Base-by-base conservation (phyloP, 2,113 vertebrate species). In the Electrona antarctica region DNA sequence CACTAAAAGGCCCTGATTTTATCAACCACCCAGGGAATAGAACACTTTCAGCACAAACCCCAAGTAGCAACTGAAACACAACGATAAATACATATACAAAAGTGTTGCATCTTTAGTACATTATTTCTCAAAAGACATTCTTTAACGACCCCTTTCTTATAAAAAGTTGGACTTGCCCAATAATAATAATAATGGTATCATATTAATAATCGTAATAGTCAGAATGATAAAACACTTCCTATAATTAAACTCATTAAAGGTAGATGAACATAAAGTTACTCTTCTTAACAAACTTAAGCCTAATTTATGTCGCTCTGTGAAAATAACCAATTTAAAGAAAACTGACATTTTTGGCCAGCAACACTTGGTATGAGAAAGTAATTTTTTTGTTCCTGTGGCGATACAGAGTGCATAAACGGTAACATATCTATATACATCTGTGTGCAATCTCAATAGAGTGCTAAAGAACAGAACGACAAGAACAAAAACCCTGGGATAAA, bases 61-160 rank as follows among this genome's bases (percentile, higher is more conserved):
- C 80, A 64, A 49, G 45, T 85, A 77, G 80, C 75, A 75, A 83
- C 76, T 73, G 76, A 69, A 81, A 75, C 71, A 76, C 73, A 73
- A 75, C 60, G 66, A 86, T 87, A 88, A 88, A 88, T 72, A 82
- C 71, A 81, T 74, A 75, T 82, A 87, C 77, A 90, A 75, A 88
- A 85, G 80, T 73, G 74, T 85, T 84, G 87, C 59, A 58, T 85
- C 78, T 90, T 87, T 73, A 88, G 81, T 79, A 87, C 70, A 84
- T 73, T 73, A 74, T 70, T 80, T 77, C 82, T 90, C 79, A 78
- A 90, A 87, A 89, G 74, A 90, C 85, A 90, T 87, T 90, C 80
- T 87, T 87, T 70, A 79, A 73, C 67, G 79, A 85, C 85, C 85
- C 69, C 84, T 85, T 89, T 86, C 73, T 8, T 14, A 83, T 15